These are phyloP conservation scores for Ochlodes sylvanus DNA, from an alignment of 2,888 invertebrate genomes.

Conservation along the genomic window DNA sequence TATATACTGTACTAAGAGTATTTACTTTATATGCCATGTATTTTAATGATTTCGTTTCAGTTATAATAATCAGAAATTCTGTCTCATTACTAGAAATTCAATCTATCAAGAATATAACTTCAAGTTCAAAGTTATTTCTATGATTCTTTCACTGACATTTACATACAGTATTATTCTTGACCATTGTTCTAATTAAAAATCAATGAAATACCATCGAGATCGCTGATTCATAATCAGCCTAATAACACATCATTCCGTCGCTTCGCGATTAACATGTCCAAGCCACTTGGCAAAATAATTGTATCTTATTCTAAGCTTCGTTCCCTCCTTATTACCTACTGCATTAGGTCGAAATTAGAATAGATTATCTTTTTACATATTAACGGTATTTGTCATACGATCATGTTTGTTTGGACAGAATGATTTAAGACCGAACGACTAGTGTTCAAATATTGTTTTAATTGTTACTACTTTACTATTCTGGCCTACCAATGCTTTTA, in stretches of 20 bases:
- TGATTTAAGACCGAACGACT: slow-evolving; percentile 34
- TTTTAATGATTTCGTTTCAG: too few species aligned
- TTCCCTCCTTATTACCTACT: slow-evolving; percentile 10
- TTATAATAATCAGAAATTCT: too few species aligned
- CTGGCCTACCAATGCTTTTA: neutral
- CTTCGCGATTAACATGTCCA: slow-evolving; percentile 68
- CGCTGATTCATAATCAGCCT: slow-evolving; percentile 46
- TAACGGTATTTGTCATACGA: slow-evolving; percentile 32
- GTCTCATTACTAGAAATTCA: too few species aligned
- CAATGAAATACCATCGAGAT: slow-evolving; percentile 3
- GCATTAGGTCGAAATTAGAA: slow-evolving; percentile 10
- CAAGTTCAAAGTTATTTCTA: too few species aligned
- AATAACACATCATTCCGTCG: slow-evolving; percentile 58
- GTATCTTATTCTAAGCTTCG: slow-evolving; percentile 44
- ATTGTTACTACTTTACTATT: slow-evolving; percentile 36
- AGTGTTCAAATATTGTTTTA: slow-evolving; percentile 39
- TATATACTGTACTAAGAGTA: too few species aligned
- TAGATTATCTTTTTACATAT: slow-evolving; percentile 21
- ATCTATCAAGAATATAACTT: too few species aligned
- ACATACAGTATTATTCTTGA: too few species aligned
- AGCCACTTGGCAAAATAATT: slow-evolving; percentile 52
- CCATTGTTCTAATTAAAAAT: neutral
- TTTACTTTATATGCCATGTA: too few species aligned
- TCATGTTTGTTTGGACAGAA: slow-evolving; percentile 38
- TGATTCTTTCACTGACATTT: too few species aligned